A percentile compares a stretch with the other conserved stretches of the same genome.
Conservation (phyloP, 2,888 invertebrate genomes). For the Nowickia ferox region DNA sequence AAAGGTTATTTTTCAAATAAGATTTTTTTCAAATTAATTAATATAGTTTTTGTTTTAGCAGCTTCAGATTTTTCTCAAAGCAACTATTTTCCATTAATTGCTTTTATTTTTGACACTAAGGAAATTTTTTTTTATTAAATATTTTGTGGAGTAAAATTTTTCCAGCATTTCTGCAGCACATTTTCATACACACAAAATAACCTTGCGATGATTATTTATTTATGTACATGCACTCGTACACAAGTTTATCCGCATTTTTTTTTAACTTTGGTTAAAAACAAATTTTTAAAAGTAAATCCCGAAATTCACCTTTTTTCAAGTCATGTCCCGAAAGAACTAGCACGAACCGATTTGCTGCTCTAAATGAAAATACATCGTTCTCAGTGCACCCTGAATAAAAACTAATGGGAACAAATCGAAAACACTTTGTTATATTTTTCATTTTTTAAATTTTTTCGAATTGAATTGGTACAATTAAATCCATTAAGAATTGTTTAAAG, state of each 20-base stretch:
- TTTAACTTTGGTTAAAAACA: neutral
- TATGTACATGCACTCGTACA: no score
- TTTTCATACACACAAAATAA: no score
- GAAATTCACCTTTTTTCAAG: neutral
- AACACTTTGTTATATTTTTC: constrained; percentile 31
- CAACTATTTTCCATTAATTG: no score
- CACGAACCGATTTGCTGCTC: constrained; percentile 20
- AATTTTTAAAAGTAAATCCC: neutral
- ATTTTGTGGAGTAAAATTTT: no score
- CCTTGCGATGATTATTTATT: neutral
- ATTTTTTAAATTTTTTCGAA: neutral
- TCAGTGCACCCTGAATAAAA: constrained; percentile 12
- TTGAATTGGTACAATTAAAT: constrained; percentile 36
- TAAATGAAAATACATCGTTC: constrained; percentile 19
- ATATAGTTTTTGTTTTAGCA: neutral
- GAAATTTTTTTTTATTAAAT: no score
- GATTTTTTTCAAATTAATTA: no score
- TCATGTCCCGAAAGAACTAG: constrained; percentile 9
- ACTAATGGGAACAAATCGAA: constrained; percentile 18
- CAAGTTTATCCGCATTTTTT: neutral
- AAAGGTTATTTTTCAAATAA: no score
- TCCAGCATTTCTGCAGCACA: no score
- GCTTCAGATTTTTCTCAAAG: neutral
- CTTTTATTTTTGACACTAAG: no score
- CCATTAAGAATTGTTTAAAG: constrained; percentile 34